Evolutionary conservation across 2,797 vertebrate species (phyloP).

Genomic region (Coilia nasus): DNA sequence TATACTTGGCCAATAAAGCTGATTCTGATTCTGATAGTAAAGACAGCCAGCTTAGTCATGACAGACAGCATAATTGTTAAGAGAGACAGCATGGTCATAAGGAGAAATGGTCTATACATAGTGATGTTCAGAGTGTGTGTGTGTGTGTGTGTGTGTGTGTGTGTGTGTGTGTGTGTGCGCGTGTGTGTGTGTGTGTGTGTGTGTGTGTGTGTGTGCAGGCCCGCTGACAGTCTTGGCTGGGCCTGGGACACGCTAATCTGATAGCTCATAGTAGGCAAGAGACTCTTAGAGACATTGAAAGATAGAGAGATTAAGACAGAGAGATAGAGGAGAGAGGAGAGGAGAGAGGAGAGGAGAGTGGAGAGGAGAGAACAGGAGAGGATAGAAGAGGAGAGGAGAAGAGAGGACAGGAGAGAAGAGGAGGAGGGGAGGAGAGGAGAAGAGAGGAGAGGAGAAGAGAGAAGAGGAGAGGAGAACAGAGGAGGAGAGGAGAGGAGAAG

Average conservation of each 20-base stretch:
- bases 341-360: neutral
- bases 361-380: neutral
- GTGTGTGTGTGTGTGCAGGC: too few relatives aligned
- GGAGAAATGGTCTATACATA: too few relatives aligned
- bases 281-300: neutral
- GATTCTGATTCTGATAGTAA: too few relatives aligned
- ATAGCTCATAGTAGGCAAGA: too few relatives aligned
- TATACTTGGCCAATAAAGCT: too few relatives aligned
- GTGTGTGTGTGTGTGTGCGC: constrained; percentile 15
- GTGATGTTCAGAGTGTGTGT: too few relatives aligned
- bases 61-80: too few relatives aligned
- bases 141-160: constrained; percentile 12
- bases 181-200: constrained; percentile 8
- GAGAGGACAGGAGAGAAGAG: neutral
- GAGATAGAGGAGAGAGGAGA: neutral
- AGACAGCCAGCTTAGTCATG: too few relatives aligned
- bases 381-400: neutral
- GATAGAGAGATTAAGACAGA: neutral
- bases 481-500: neutral
- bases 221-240: too few relatives aligned
- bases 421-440: neutral
- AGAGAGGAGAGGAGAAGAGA: neutral
- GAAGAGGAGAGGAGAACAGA: neutral
- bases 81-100: too few relatives aligned
- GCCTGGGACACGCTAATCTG: too few relatives aligned